Conservation (phyloP, 1,140 invertebrate genomes). For the Eueides isabella region DNA sequence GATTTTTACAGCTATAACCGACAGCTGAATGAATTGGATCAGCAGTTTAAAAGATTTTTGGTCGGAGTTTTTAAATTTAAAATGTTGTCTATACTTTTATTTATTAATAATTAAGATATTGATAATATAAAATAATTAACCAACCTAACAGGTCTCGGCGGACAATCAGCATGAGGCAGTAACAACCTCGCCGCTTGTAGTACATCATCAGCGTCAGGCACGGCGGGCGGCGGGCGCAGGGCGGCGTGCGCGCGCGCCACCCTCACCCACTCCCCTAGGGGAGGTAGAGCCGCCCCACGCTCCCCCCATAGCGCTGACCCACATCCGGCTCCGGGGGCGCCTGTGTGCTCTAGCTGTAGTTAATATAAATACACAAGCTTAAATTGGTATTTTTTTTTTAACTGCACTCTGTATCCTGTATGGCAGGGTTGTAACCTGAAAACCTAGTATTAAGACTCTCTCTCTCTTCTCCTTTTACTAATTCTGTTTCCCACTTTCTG, state of each 20-base stretch:
- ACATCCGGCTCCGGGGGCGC: conserved; percentile 39
- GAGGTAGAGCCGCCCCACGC: conserved; percentile 90
- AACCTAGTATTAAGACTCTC: no score
- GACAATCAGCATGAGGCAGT: conserved; percentile 94
- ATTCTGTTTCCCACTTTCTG: no score
- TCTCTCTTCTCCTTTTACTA: no score
- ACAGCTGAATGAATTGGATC: no score
- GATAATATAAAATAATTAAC: conserved; percentile 23
- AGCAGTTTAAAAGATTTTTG: no score
- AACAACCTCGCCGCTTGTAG: conserved; percentile 93
- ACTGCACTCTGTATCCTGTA: no score
- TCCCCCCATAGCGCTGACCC: conserved; percentile 88
- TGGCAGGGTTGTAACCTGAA: no score
- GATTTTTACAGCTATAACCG: no score
- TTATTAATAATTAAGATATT: conserved; percentile 38
- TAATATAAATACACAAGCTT: no score
- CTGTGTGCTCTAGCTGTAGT: conserved; percentile 83
- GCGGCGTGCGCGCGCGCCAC: conserved; percentile 92
- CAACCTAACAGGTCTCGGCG: conserved; percentile 86
- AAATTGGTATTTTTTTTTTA: no score
- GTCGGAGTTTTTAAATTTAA: no score
- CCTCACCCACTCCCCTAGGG: conserved; percentile 93
- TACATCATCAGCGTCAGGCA: conserved; percentile 92
- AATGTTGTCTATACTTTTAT: no score
- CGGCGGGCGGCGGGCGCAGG: conserved; percentile 88